phyloP scores from a whole-genome alignment of 2,888 invertebrate genomes.

The Caenorhabditis zanzibari region DNA sequence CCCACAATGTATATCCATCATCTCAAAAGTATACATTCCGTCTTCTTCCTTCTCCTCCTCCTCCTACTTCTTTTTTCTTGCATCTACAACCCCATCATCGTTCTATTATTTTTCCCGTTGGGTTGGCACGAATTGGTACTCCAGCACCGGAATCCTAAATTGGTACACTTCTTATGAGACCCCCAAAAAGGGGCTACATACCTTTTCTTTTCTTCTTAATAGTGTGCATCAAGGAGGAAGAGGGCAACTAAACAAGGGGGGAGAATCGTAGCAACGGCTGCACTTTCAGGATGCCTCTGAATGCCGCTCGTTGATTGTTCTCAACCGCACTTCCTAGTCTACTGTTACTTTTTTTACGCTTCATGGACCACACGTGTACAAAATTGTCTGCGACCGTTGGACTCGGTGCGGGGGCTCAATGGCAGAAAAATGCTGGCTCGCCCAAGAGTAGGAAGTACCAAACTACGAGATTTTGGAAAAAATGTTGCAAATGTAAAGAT shows the following conservation, averaged over 20 bases:
- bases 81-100: constrained; percentile 51
- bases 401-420: constrained; percentile 41
- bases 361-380: constrained; percentile 44
- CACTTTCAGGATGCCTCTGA: constrained; percentile 51
- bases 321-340: constrained; percentile 64
- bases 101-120: constrained; percentile 65
- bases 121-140: constrained; percentile 64
- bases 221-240: constrained; percentile 53
- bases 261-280: constrained; percentile 41
- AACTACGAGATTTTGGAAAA: constrained; percentile 12
- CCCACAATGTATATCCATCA: constrained; percentile 56
- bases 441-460: neutral
- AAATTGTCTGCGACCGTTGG: constrained; percentile 60
- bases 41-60: constrained; percentile 25
- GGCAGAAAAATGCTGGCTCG: constrained; percentile 24
- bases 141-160: constrained; percentile 16
- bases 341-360: constrained; percentile 63
- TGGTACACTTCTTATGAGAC: constrained; percentile 45
- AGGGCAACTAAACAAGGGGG: neutral
- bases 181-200: constrained; percentile 18
- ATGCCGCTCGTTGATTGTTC: constrained; percentile 49
- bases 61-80: constrained; percentile 17
- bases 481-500: too few relatives aligned
- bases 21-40: constrained; percentile 64
- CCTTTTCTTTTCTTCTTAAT: constrained; percentile 59